Conservation (phyloP, 2,888 invertebrate species). For the Pseudococcus jackbeardsleyi region DNA sequence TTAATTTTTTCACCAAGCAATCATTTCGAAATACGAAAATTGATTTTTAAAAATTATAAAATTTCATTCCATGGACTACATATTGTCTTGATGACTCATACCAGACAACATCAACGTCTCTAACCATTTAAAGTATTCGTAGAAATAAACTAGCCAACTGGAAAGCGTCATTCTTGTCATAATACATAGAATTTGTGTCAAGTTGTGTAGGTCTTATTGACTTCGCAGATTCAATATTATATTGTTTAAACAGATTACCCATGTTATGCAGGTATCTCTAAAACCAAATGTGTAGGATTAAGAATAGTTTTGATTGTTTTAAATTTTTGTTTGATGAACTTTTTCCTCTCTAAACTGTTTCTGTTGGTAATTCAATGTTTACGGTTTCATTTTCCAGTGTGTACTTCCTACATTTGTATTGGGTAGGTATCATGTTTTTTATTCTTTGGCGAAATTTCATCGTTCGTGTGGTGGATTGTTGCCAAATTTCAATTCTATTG, state of each 20-base stretch:
- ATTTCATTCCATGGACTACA: background rate
- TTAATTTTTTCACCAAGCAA: too few relatives aligned
- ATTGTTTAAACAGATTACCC: constrained; percentile 17
- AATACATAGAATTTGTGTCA: constrained; percentile 52
- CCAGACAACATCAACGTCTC: background rate
- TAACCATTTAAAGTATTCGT: constrained; percentile 51
- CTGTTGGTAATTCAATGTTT: background rate
- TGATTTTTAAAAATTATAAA: background rate
- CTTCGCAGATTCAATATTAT: constrained; percentile 8
- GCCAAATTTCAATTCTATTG: too few relatives aligned
- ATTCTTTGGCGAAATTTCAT: too few relatives aligned
- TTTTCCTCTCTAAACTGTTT: background rate
- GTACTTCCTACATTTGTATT: background rate
- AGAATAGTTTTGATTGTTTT: background rate
- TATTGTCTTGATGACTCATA: constrained; percentile 5
- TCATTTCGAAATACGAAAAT: background rate
- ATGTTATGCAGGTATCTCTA: background rate
- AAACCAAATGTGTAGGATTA: background rate
- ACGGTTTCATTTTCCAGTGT: background rate
- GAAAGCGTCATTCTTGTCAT: constrained; percentile 50
- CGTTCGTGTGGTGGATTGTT: too few relatives aligned
- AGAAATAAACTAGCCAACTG: constrained; percentile 38
- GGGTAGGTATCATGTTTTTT: too few relatives aligned
- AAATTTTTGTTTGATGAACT: background rate
- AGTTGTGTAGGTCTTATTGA: constrained; percentile 45